Conservation (phyloP, 2,797 vertebrate genomes). For the Brotogeris chrysoptera region DNA sequence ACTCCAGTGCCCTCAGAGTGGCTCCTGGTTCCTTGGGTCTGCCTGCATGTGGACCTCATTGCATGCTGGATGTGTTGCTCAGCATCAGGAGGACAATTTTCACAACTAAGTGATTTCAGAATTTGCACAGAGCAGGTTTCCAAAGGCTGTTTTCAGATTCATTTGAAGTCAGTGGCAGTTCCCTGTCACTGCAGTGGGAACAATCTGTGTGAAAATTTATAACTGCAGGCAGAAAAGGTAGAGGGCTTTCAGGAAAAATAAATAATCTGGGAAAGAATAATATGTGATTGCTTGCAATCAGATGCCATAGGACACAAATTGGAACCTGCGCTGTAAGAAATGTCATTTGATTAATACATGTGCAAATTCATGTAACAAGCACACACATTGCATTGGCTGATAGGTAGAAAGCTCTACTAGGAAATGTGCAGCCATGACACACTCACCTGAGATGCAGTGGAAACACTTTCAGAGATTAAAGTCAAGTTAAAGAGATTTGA, state of each 20-base stretch:
- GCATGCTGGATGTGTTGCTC: fast-evolving
- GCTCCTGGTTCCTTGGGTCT: background rate
- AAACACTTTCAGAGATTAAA: background rate
- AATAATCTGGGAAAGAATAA: background rate
- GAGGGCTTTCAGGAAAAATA: background rate
- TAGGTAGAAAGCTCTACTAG: background rate
- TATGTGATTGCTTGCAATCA: background rate
- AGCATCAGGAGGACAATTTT: background rate
- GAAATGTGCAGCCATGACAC: fast-evolving
- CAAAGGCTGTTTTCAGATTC: background rate
- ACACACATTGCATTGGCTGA: background rate
- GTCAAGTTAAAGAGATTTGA: background rate
- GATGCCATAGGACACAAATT: background rate
- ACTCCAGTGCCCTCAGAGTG: fast-evolving
- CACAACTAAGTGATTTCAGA: fast-evolving
- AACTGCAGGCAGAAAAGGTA: background rate
- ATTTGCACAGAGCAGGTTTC: background rate
- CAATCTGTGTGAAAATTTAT: background rate
- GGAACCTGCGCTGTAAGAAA: background rate
- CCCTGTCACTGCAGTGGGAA: background rate
- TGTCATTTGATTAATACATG: background rate
- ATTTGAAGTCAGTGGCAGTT: fast-evolving
- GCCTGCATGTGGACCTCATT: fast-evolving
- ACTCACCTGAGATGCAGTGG: background rate
- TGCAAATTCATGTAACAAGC: background rate